phyloP scores from a whole-genome alignment of 2,113 vertebrate species.

The Copsychus sechellarum region DNA sequence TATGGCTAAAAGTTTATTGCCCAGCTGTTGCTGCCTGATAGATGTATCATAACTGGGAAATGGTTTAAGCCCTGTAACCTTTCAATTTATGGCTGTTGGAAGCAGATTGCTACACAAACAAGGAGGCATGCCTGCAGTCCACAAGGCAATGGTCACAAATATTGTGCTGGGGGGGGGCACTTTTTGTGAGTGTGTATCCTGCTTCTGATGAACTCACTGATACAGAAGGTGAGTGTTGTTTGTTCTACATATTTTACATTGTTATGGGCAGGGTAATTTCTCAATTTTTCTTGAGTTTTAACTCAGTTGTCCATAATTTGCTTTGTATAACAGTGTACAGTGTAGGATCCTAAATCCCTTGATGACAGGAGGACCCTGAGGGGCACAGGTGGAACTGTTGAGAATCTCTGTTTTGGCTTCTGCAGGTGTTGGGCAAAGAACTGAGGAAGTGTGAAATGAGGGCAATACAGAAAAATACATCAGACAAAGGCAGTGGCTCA shows the following conservation, averaged over 20 bases:
- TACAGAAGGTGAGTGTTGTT: not conserved
- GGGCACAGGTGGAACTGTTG: not conserved
- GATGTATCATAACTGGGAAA: conserved; percentile 2
- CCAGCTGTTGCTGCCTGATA: conserved; percentile 51
- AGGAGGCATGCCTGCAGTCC: not conserved
- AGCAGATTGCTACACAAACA: not conserved
- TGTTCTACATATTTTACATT: not conserved
- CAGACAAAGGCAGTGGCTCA: not conserved
- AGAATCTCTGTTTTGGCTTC: not conserved
- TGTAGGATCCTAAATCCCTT: not conserved
- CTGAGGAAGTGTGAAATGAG: not conserved
- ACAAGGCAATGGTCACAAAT: not conserved
- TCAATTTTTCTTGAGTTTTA: not conserved
- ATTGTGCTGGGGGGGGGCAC: not conserved
- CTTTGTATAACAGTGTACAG: not conserved
- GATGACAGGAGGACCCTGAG: not conserved
- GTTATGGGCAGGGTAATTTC: not conserved
- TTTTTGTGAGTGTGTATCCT: not conserved
- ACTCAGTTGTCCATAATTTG: not conserved
- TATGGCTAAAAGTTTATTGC: conserved; percentile 19
- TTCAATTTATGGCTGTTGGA: not conserved
- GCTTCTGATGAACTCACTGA: not conserved
- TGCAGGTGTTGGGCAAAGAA: not conserved
- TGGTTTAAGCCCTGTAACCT: conserved; percentile 13
- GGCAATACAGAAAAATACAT: not conserved